Evolutionary conservation across 2,797 vertebrate genomes (phyloP), one percentile per base, ranked within the genome.

Genomic region (Premnoplex brunnescens): DNA sequence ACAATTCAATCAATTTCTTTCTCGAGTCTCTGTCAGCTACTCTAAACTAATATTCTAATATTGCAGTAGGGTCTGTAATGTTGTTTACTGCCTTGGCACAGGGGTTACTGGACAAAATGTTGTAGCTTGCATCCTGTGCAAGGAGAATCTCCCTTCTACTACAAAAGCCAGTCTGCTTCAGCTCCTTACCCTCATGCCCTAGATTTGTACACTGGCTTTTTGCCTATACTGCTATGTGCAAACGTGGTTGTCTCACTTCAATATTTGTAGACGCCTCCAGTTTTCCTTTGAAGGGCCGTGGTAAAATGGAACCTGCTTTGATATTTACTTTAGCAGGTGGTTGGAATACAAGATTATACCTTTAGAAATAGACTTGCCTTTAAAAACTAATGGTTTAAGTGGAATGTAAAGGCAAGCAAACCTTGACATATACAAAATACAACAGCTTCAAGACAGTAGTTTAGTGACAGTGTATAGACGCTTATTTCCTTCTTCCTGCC

Each of bases 401-500:
- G 20, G 10, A 80, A 91, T 9, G 14, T 37, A 60, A 81, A 72
- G 24, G 27, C 49, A 87, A 66, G 28, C 6, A 90, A 81, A 68
- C 10, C 17, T 64, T 36, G 49, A 75, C 28, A 26, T 63, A 4
- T 6, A 52, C 43, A 34, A 72, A 68, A n/a, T 34, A 27, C 5
- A 75, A n/a, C 7, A 64, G 49, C 19, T 86, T 27, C 22, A 75
- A 46, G 22, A 34, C 0, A 2, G 48, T 69, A 27, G 3, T 69
- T 56, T 73, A 10, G 28, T 75, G 49, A 13, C 24, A 4, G 1
- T 71, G 49, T 11, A 63, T 26, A 36, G 14, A 59, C 30, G 28
- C 7, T 16, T 30, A 30, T 27, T 14, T 32, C 32, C 8, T 5
- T 39, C 22, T 32, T 12, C 5, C 24, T 23, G 16, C 1, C 1